phyloP scores from a whole-genome alignment of 2,113 vertebrate species.

The Calidris pugnax region DNA sequence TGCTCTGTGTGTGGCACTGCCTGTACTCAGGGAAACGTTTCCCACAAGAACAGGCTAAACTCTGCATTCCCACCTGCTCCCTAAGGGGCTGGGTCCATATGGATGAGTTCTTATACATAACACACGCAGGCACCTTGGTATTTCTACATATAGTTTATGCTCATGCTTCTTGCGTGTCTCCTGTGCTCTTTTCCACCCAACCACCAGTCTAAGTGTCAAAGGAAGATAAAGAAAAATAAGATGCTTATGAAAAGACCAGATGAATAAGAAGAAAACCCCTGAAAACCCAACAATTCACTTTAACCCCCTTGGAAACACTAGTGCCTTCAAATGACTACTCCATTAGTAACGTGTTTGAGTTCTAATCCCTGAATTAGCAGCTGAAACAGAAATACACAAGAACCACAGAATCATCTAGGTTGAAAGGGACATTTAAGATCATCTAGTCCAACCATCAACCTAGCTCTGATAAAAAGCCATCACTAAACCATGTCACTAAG shows the following conservation, averaged over 20 bases:
- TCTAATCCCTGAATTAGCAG: not conserved
- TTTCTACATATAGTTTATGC: not conserved
- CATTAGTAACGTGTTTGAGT: not conserved
- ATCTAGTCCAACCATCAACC: too few species aligned
- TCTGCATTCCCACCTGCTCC: slow-evolving; percentile 4
- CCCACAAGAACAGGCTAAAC: slow-evolving; percentile 27
- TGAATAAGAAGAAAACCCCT: not conserved
- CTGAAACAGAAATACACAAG: not conserved
- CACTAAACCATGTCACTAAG: too few species aligned
- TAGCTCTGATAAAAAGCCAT: too few species aligned
- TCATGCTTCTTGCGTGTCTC: fast-evolving
- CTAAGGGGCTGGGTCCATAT: not conserved
- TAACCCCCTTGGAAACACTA: not conserved
- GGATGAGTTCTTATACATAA: not conserved
- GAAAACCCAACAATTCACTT: not conserved
- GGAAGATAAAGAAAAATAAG: not conserved
- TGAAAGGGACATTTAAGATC: too few species aligned
- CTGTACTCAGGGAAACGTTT: not conserved
- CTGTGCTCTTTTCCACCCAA: not conserved
- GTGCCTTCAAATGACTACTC: not conserved
- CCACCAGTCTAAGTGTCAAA: not conserved
- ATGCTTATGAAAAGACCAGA: not conserved
- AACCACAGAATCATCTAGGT: too few species aligned
- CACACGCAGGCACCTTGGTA: not conserved
- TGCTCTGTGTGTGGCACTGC: slow-evolving; percentile 3